Base-by-base conservation (phyloP, 2,797 vertebrate genomes). In the Acanthurus leucopareius region DNA sequence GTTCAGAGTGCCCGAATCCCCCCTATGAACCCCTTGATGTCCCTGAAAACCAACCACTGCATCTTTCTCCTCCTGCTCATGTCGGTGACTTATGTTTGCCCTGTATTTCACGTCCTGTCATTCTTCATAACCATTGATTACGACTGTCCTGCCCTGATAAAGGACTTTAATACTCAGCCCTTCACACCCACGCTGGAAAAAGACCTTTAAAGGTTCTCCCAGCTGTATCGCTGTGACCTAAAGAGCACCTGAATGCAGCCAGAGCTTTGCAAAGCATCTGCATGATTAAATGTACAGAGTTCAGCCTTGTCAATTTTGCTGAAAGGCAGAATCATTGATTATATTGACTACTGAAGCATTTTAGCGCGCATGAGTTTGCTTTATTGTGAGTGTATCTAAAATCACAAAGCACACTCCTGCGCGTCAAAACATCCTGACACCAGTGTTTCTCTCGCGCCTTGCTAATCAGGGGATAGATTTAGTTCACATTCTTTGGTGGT, bases 251-350 rank as follows among this genome's bases (percentile, higher is more conserved):
- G 68, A 69, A 54, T 28, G 70, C 70, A 60, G 60, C 53, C 45
- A 14, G 63, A 1, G 3, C 82, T 75, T 74, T 47, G 35, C 62
- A 20, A 69, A 80, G 83, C 87, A 70, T 73, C 61, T 67, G 60
- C 70, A 1, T 87, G 80, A 91, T 91, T 89, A 88, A 89, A 88
- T 40, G 80, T 64, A 69, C 80, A 84, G 69, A 79, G 77, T 74
- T 80, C 83, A 85, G 52, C 71, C 77, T 42, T 28, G 73, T 84
- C 77, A 73, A 73, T 88, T 87, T 80, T 17, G 77, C 85, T 92
- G 86, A 87, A 72, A 88, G 88, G 78, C 77, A 79, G 62, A 77
- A 61, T 75, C 58, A 86, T 69, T 73, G 84, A 90, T 91, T 80
- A 17, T 62, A 83, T 80, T 66, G 80, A 90, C 60, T 7, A 51